Evolutionary conservation across 2,888 invertebrate species (phyloP), one percentile per base, ranked within the genome.

Genomic region (Allolobophora icterica): DNA sequence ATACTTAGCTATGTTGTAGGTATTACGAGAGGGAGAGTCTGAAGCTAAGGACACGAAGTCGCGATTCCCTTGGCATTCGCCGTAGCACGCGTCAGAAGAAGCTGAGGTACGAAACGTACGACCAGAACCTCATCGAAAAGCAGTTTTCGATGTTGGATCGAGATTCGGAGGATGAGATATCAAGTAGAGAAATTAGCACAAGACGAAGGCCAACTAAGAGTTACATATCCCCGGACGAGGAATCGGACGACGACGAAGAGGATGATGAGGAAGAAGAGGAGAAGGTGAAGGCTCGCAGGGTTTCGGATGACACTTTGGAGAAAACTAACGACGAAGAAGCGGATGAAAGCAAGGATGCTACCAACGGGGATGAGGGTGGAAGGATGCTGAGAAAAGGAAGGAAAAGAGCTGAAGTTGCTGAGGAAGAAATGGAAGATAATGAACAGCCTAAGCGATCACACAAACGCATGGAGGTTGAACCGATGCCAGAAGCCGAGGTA

Each of bases 81-180:
- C 93, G 95, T 17, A 95, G 94, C 91, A 93, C 93, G 17, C 93
- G 95, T 34, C 93, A 93, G 90, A 93, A 93, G 89, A 94, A 93
- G 83, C 89, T 92, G 40, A 84, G 94, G 17, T 94, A 94, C 92
- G 93, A 93, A 83, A 94, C 94, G 13, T 93, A 94, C 91, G 93
- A 95, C 92, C 93, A 94, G 92, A 93, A 92, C 58, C 92, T 93
- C 42, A 91, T 93, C 13, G 92, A 90, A 91, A 93, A 52, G 84
- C 92, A 92, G 89, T 33, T 91, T 30, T 40, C 84, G 87, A 34
- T 92, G 83, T 40, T 90, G 45, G 42, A 38, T 6, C 52, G 34
- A 33, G 40, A 89, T 89, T 33, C 84, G n/a, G 89, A 91, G 34
- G 42, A 52, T 58, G 87, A 87, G 21, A 11, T 35, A 6, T 34